Percentiles rank a stretch among this genome's conserved stretches.
These are phyloP conservation scores for Ia io DNA, from an alignment of 2,113 vertebrate species.

Conservation along the genomic window DNA sequence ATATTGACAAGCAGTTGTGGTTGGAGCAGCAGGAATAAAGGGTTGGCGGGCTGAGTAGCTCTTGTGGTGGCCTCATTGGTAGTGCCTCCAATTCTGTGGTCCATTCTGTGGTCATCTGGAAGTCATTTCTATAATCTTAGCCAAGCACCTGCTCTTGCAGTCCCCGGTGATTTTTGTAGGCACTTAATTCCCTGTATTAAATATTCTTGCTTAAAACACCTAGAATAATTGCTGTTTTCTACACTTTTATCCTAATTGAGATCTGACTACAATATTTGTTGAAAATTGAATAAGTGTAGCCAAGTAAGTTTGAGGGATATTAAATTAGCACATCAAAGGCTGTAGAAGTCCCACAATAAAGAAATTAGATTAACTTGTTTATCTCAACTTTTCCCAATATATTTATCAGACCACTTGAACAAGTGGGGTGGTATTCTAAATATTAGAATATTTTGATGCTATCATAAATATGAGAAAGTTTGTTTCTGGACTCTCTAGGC, in stretches of 20 bases:
- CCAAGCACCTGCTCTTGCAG: not conserved
- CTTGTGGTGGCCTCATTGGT: not conserved
- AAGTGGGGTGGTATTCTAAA: not conserved
- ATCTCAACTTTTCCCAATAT: not conserved
- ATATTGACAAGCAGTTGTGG: not conserved
- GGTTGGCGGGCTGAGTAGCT: not conserved
- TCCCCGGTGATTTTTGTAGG: not conserved
- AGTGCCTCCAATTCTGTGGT: not conserved
- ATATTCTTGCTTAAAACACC: not conserved
- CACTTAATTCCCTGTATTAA: not conserved
- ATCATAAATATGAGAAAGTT: too few species aligned
- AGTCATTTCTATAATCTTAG: not conserved
- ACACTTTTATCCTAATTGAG: not conserved
- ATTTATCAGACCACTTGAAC: not conserved
- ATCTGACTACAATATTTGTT: not conserved
- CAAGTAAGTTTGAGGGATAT: not conserved
- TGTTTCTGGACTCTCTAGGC: too few species aligned
- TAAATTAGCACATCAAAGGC: not conserved
- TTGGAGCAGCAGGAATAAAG: not conserved
- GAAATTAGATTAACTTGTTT: not conserved
- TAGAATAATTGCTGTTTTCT: not conserved
- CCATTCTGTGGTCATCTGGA: not conserved
- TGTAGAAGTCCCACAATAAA: not conserved
- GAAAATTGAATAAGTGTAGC: not conserved
- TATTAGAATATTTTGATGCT: too few species aligned